These are phyloP conservation scores for Glareola pratincola DNA, from an alignment of 2,113 vertebrate genomes.

Conservation along the genomic window DNA sequence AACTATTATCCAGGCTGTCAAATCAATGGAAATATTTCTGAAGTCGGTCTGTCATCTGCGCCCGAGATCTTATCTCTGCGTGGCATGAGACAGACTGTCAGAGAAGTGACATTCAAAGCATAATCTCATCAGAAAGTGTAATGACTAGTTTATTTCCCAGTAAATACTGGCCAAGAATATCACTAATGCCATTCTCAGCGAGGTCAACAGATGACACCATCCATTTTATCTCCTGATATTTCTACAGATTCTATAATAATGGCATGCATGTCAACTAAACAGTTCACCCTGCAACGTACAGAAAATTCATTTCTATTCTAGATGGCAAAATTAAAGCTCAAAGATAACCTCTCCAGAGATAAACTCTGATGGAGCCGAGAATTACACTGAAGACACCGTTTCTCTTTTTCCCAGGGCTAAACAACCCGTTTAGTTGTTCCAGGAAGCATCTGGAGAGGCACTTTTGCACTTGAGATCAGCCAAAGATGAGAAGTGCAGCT, in stretches of 20 bases:
- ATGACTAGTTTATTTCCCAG: slow-evolving; percentile 31
- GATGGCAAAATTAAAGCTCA: slow-evolving; percentile 1
- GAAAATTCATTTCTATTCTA: neutral
- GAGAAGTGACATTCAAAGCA: slow-evolving; percentile 27
- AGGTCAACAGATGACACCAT: slow-evolving; percentile 38
- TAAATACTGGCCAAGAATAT: slow-evolving; percentile 18
- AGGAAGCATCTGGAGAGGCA: neutral
- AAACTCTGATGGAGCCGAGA: neutral
- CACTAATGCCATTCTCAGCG: neutral
- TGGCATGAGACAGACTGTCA: slow-evolving; percentile 22
- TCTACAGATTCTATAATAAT: neutral
- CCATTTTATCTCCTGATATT: neutral
- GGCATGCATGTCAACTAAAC: neutral
- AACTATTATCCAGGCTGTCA: slow-evolving; percentile 27
- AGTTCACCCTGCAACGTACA: neutral
- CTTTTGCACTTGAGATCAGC: neutral
- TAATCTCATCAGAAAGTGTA: slow-evolving; percentile 30
- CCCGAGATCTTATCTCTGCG: neutral
- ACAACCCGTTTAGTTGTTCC: neutral
- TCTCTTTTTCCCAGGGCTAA: neutral
- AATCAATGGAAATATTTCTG: slow-evolving; percentile 19
- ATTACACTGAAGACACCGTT: neutral
- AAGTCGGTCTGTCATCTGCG: slow-evolving; percentile 19
- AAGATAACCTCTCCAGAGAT: neutral
- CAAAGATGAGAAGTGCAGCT: neutral